These are phyloP conservation scores for Rafetus swinhoei DNA, from an alignment of 2,113 vertebrate genomes.

Conservation along the genomic window DNA sequence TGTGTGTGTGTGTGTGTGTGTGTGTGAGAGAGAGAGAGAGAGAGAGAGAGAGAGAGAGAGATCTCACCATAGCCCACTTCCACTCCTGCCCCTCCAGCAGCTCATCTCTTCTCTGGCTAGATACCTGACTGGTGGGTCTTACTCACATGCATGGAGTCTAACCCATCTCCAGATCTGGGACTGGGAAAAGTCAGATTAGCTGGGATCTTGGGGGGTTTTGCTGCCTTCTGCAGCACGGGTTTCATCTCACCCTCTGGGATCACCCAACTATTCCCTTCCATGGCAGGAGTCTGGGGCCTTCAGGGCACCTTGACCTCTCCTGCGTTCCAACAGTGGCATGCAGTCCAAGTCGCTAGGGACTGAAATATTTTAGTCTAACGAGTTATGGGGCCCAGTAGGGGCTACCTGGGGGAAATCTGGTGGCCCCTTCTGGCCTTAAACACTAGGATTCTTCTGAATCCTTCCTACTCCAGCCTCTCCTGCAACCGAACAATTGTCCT, in stretches of 20 bases:
- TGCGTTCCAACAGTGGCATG: background rate
- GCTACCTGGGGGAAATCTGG: background rate
- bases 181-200: background rate
- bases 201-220: background rate
- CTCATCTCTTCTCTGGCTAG: accelerated
- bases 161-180: background rate
- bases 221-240: background rate
- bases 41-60: too few relatives aligned
- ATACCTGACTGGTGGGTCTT: background rate
- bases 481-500: accelerated
- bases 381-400: background rate
- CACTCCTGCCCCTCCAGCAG: background rate
- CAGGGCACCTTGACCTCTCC: background rate
- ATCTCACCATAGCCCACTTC: background rate
- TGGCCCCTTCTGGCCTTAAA: background rate
- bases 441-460: background rate
- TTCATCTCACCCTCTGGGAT: background rate
- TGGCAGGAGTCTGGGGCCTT: background rate
- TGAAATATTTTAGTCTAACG: background rate
- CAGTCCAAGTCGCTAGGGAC: background rate
- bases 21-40: too few relatives aligned
- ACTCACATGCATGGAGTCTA: background rate
- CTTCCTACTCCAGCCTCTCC: background rate
- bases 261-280: background rate
- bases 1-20: too few relatives aligned